These are phyloP conservation scores for Cremastinae sp. DNA, from an alignment of 2,888 invertebrate species.

Conservation along the genomic window DNA sequence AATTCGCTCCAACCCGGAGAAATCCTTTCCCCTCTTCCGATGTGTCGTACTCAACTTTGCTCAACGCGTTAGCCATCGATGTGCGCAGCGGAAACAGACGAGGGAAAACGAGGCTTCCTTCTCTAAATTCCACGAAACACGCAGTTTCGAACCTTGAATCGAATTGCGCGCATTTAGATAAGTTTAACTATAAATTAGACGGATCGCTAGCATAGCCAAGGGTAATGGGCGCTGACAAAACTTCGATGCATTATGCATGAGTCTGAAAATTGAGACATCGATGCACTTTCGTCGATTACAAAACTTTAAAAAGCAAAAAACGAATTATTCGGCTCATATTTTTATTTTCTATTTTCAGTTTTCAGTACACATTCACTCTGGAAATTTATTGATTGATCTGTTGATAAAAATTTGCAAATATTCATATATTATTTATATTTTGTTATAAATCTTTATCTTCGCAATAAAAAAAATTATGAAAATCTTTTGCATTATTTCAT, in stretches of 20 bases:
- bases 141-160: constrained; percentile 57
- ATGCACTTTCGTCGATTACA: constrained; percentile 16
- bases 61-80: constrained; percentile 35
- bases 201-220: constrained; percentile 79
- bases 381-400: too few species aligned
- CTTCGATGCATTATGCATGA: constrained; percentile 64
- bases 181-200: constrained; percentile 80
- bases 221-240: constrained; percentile 76
- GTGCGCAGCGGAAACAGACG: background rate
- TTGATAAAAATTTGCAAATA: too few species aligned
- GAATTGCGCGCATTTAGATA: constrained; percentile 77
- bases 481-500: too few species aligned
- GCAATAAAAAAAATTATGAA: too few species aligned
- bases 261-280: constrained; percentile 24
- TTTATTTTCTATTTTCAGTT: too few species aligned
- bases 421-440: too few species aligned
- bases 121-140: constrained; percentile 51
- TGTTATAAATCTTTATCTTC: too few species aligned
- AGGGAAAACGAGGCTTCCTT: constrained; percentile 58
- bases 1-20: constrained; percentile 36
- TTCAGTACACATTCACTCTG: too few species aligned
- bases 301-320: too few species aligned
- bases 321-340: too few species aligned
- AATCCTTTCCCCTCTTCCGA: constrained; percentile 31
- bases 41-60: constrained; percentile 26